Evolutionary conservation across 2,797 vertebrate species (phyloP).

Genomic region (Synaphobranchus kaupii): DNA sequence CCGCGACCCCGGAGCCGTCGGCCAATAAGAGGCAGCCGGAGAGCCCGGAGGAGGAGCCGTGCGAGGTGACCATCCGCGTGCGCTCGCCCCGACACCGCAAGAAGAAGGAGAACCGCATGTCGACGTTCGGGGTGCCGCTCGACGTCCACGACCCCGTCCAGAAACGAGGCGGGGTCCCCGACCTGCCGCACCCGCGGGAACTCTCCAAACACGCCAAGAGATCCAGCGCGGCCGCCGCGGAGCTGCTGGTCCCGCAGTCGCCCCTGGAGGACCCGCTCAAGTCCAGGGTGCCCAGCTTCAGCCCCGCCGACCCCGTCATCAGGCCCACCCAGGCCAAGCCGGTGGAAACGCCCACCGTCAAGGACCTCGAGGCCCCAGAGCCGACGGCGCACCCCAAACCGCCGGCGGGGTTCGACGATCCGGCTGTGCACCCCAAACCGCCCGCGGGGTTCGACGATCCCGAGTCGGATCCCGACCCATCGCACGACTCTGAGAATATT

Average conservation of each 20-base stretch:
- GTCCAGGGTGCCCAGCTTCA: constrained; percentile 62
- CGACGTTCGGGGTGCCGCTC: constrained; percentile 68
- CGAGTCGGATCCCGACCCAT: constrained; percentile 40
- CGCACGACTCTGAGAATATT: constrained; percentile 68
- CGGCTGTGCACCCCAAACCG: constrained; percentile 27
- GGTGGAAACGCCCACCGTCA: constrained; percentile 59
- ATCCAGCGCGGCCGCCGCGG: constrained; percentile 22
- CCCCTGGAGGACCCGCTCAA: constrained; percentile 37
- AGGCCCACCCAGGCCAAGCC: constrained; percentile 52
- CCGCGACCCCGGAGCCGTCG: constrained; percentile 43
- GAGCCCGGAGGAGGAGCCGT: constrained; percentile 34
- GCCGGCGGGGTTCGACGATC: constrained; percentile 32
- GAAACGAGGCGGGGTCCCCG: constrained; percentile 28
- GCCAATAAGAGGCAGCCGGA: constrained; percentile 47
- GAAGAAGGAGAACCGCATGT: constrained; percentile 75
- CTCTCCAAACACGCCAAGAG: constrained; percentile 48
- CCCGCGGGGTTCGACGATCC: constrained; percentile 34
- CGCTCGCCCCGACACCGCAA: constrained; percentile 46
- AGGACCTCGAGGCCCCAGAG: constrained; percentile 1
- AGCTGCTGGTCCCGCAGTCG: constrained; percentile 22
- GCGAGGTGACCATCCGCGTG: constrained; percentile 68
- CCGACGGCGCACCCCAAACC: constrained; percentile 20
- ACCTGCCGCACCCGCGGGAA: constrained; percentile 27
- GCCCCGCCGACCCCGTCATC: constrained; percentile 60
- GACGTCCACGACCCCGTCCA: constrained; percentile 58